These are phyloP conservation scores for Drosophila affinis DNA, from an alignment of 2,888 invertebrate genomes.

Conservation along the genomic window DNA sequence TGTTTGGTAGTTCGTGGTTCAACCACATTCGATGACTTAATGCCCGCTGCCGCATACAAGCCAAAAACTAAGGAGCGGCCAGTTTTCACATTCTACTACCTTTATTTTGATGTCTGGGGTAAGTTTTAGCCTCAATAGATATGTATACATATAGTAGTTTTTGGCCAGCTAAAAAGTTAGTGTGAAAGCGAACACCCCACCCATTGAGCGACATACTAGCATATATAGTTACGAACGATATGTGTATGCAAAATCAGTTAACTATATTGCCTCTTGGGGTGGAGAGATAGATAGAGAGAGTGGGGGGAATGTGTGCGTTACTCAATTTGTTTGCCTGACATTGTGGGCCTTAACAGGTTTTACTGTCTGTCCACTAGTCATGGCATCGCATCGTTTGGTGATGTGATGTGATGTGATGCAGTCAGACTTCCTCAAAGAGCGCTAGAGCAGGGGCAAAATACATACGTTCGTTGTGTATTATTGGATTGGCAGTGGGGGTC, in stretches of 20 bases:
- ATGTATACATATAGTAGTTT: neutral
- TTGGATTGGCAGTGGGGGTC: neutral
- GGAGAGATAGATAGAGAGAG: neutral
- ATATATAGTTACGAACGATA: neutral
- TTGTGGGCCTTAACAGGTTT: constrained; percentile 29
- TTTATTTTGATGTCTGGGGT: constrained; percentile 46
- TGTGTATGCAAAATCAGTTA: constrained; percentile 32
- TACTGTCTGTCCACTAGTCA: constrained; percentile 2
- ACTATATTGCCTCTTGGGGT: constrained; percentile 15
- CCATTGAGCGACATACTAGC: neutral
- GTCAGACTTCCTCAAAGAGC: constrained; percentile 6
- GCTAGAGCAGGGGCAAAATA: constrained; percentile 18
- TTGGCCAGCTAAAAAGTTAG: neutral
- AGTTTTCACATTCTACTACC: constrained; percentile 43
- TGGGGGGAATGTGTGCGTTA: neutral
- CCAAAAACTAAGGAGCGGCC: constrained; percentile 47
- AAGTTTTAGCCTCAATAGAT: constrained; percentile 49
- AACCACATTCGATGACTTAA: constrained; percentile 52
- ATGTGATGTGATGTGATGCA: constrained; percentile 6
- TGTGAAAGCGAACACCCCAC: neutral
- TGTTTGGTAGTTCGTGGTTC: constrained; percentile 29
- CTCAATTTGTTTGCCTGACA: constrained; percentile 5
- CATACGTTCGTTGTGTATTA: neutral
- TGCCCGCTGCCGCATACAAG: constrained; percentile 13
- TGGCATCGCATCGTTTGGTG: neutral